These are phyloP conservation scores for Crossaster papposus DNA, from an alignment of 53 echinoderm and acorn worm genomes.

Conservation along the genomic window DNA sequence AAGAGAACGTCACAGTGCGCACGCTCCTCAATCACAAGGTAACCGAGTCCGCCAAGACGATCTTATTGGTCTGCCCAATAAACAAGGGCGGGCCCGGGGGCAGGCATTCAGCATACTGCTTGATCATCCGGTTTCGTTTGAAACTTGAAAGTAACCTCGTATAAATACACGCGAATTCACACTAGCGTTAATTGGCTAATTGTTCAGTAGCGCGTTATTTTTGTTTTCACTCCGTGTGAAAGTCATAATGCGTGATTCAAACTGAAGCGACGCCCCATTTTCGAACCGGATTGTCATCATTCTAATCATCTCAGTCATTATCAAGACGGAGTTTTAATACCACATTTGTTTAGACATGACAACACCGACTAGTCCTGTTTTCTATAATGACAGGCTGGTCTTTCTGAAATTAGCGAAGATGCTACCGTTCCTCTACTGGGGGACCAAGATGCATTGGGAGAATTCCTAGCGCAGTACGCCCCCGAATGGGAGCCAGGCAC, in stretches of 20 bases:
- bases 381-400: conserved; percentile 52
- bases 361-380: not conserved
- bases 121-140: not conserved
- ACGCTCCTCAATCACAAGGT: conserved; percentile 79
- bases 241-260: too few species aligned
- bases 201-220: too few species aligned
- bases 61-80: not conserved
- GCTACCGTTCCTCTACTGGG: not conserved
- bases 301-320: too few species aligned
- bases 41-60: conserved; percentile 33
- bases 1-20: conserved; percentile 73
- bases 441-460: conserved; percentile 37
- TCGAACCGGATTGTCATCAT: too few species aligned
- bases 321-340: too few species aligned
- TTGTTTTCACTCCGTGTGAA: too few species aligned
- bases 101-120: too few species aligned
- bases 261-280: too few species aligned
- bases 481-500: conserved; percentile 84
- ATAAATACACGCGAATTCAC: not conserved
- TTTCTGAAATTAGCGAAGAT: conserved; percentile 1
- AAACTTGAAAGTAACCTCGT: not conserved
- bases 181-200: too few species aligned
- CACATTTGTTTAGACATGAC: too few species aligned
- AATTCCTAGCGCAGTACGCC: conserved; percentile 58
- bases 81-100: not conserved